Conservation (phyloP, 2,888 invertebrate genomes). For the Ptilodon capucinus region DNA sequence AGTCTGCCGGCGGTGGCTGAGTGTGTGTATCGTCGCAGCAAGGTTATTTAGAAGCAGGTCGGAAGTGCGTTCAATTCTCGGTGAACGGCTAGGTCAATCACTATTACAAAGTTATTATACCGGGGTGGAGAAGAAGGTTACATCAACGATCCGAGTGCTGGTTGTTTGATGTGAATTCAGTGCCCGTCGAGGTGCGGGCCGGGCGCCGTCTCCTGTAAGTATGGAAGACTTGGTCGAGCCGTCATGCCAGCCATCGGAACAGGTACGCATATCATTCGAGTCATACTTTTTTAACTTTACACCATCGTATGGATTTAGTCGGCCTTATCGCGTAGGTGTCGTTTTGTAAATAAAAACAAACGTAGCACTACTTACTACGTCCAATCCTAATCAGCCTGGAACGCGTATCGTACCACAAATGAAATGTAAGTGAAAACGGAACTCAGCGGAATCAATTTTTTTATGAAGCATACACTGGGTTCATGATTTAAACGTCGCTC, state of each 20-base stretch:
- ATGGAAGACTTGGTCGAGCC: constrained; percentile 39
- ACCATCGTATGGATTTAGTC: neutral
- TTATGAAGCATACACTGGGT: too few relatives aligned
- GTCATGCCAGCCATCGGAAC: constrained; percentile 27
- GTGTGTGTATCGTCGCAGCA: constrained; percentile 44
- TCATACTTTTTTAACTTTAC: neutral
- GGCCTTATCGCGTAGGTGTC: constrained; percentile 8
- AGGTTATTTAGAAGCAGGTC: constrained; percentile 64
- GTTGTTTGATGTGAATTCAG: constrained; percentile 62
- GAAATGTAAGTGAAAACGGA: constrained; percentile 19
- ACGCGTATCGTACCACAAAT: constrained; percentile 3
- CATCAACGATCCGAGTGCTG: constrained; percentile 50
- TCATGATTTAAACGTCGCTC: too few relatives aligned
- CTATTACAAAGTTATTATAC: constrained; percentile 54
- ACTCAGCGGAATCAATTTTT: too few relatives aligned
- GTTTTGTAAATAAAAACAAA: constrained; percentile 31
- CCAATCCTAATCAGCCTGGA: neutral
- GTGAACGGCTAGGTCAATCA: constrained; percentile 63
- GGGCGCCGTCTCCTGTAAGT: constrained; percentile 43
- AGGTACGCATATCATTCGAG: constrained; percentile 36
- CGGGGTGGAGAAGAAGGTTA: constrained; percentile 53
- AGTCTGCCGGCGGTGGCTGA: constrained; percentile 35
- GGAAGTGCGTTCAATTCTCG: constrained; percentile 68
- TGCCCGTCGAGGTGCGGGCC: constrained; percentile 33
- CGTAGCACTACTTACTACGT: constrained; percentile 1